Evolutionary conservation across 1,140 invertebrate species (phyloP), one percentile per base, ranked within the genome.

Genomic region (Glomeris maerens): DNA sequence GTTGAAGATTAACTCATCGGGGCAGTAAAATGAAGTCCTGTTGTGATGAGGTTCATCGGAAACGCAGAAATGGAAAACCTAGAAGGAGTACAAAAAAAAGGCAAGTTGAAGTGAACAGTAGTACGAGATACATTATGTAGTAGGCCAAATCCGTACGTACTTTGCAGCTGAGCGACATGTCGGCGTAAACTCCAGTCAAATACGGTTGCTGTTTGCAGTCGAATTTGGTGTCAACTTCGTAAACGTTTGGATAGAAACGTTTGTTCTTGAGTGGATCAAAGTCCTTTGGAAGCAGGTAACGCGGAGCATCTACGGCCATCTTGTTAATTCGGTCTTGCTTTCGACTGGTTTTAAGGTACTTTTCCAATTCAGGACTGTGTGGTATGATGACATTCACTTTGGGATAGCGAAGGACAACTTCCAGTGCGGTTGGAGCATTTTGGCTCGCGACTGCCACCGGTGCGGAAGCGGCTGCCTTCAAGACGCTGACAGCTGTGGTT

Each of bases 1-100:
- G 40, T 42, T 42, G 20, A 42, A 42, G 10, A 42, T 21, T 17
- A 42, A 42, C 4, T 17, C 25, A 17, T 42, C 40, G 4, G 40
- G 40, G 40, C 40, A 42, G 40, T 7, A 42, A 21, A 42, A 42
- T 10, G 40, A 42, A 42, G 40, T 42, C 17, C 40, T 17, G 40
- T 42, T 42, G 40, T 42, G 40, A 17, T 42, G 25, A 25, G 40
- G 40, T 17, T 42, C 40, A 21, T 17, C 25, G 5, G 40, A 4
- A 7, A 25, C 40, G 25, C 40, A 42, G 10, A 42, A 21, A 17
- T 42, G 40, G 40, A 42, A 42, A 7, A 42, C 40, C 40, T 42
- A 5, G 20, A 42, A 42, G 31, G 17, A 36, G 17, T 36, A 36
- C 10, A 17, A 13, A 17, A 17, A 17, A 36, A 13, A 13, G 31